Evolutionary conservation across 2,888 invertebrate genomes (phyloP), one percentile per base, ranked within the genome.

Genomic region (Lithophane socia): DNA sequence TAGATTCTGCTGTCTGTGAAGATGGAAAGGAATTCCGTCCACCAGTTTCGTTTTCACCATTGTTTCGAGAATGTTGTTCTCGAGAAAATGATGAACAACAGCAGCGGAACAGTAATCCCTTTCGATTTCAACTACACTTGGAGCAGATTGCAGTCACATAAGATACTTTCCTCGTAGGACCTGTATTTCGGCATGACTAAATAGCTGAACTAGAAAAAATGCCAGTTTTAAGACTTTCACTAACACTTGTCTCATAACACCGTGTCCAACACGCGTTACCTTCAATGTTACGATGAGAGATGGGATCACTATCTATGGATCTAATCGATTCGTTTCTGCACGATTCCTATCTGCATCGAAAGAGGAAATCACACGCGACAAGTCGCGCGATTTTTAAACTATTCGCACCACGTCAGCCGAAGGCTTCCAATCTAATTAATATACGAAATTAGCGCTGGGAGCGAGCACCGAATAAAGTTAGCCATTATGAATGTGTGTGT

Each of bases 401-500:
- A 84, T 79, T 76, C 80, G 63, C 21, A 61, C 24, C 82, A 69
- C 72, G 79, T 66, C 68, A 72, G 18, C 49, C 21, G 79, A 86
- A 86, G 85, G 82, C 73, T 86, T 87, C 73, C 72, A 82, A 76
- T 76, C 77, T 83, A 85, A 84, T 86, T 86, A 75, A 78, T 78
- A 77, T 77, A 86, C 75, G 47, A 79, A 88, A 87, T 86, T 88
- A 87, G 74, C 77, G 75, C 60, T 76, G 71, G 72, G 78, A 84
- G 81, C 75, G 77, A 83, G 73, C 73, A 73, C 72, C 60, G 80
- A 82, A 85, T 85, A 82, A 84, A 87, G 79, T 76, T 83, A 76
- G 66, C 60, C 65, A 74, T 82, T 83, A 73, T 64, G 68, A 88
- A 79, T 82, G 83, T 87, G 86, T 88, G 89, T 89, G 88, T 88